Conservation (phyloP, 2,888 invertebrate species). For the Caenorhabditis panamensis region DNA sequence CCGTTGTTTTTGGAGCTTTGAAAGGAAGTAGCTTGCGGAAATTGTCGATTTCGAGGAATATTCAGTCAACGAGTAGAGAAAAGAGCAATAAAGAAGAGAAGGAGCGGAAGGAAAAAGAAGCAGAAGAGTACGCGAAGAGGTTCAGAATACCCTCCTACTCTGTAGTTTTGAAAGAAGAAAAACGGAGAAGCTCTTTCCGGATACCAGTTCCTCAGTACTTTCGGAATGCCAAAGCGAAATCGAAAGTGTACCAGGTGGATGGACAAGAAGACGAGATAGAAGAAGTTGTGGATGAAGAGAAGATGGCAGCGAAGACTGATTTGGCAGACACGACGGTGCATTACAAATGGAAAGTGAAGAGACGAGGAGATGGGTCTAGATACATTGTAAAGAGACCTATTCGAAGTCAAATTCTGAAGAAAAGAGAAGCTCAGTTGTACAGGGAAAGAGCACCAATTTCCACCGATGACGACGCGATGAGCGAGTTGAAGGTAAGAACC, state of each 20-base stretch:
- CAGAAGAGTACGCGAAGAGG: slow-evolving; percentile 56
- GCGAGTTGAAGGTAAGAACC: slow-evolving; percentile 85
- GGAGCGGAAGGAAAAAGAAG: slow-evolving; percentile 45
- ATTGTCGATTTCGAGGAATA: slow-evolving; percentile 48
- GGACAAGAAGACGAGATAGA: slow-evolving; percentile 54
- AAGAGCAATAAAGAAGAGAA: slow-evolving; percentile 49
- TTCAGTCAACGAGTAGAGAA: slow-evolving; percentile 36
- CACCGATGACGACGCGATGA: slow-evolving; percentile 88
- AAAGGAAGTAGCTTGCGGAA: slow-evolving; percentile 56
- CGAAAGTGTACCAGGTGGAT: slow-evolving; percentile 41
- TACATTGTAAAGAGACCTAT: slow-evolving; percentile 88
- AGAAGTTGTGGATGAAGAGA: slow-evolving; percentile 61
- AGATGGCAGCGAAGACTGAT: slow-evolving; percentile 50
- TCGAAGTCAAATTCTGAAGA: slow-evolving; percentile 84
- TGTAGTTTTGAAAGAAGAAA: slow-evolving; percentile 58
- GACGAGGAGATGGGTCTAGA: slow-evolving; percentile 87
- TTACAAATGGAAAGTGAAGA: slow-evolving; percentile 83
- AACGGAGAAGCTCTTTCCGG: slow-evolving; percentile 48
- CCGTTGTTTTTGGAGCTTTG: slow-evolving; percentile 52
- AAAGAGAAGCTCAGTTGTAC: slow-evolving; percentile 86
- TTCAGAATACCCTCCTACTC: slow-evolving; percentile 62
- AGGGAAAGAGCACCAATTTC: slow-evolving; percentile 86
- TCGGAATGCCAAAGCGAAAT: slow-evolving; percentile 41
- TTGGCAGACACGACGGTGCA: slow-evolving; percentile 52
- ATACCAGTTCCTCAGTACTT: slow-evolving; percentile 59